Evolutionary conservation across 2,888 invertebrate genomes (phyloP).

Genomic region (Lamproptera curius): DNA sequence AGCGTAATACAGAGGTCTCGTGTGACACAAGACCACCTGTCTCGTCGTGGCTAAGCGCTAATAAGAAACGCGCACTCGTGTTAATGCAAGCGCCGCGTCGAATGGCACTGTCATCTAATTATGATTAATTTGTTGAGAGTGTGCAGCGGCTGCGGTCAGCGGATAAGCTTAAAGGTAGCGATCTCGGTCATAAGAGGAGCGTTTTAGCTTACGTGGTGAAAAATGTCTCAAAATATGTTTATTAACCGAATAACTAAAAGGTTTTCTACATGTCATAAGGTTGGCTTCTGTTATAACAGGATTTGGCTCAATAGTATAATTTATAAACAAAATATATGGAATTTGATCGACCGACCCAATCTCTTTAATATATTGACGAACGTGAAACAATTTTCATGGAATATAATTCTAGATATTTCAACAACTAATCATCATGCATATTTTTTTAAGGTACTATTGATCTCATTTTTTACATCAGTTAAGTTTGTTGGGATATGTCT

Average conservation of each 20-base stretch:
- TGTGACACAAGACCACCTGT: not conserved
- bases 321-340: not conserved
- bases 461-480: no score
- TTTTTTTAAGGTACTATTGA: no score
- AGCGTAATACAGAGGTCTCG: no score
- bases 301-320: not conserved
- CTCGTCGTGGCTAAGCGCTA: not conserved
- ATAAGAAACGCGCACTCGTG: constrained; percentile 29
- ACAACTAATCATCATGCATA: no score
- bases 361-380: not conserved
- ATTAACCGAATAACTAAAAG: constrained; percentile 48
- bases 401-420: no score
- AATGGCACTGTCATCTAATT: constrained; percentile 67
- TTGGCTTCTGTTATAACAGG: not conserved
- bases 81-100: constrained; percentile 38
- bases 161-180: constrained; percentile 41
- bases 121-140: constrained; percentile 70
- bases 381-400: not conserved
- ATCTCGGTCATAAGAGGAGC: constrained; percentile 32
- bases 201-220: constrained; percentile 14
- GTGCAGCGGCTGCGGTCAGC: constrained; percentile 66
- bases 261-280: not conserved
- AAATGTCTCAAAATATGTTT: not conserved
- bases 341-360: not conserved
- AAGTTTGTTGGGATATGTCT: no score